Percentiles rank a stretch among this genome's conserved stretches.
Conservation (phyloP, 2,888 invertebrate genomes). For the Catocala sponsa region DNA sequence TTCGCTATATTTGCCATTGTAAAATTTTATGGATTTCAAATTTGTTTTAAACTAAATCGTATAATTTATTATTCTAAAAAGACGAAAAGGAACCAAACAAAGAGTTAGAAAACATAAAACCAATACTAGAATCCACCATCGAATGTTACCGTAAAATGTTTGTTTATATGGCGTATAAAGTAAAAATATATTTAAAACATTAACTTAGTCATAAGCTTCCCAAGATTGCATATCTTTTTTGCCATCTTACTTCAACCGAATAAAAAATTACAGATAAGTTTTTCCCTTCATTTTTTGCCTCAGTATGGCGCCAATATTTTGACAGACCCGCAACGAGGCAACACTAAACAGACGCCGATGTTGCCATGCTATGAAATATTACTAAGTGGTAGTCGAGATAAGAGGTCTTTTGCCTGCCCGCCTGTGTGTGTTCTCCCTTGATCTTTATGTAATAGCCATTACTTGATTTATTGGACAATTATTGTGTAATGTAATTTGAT, state of each 20-base stretch:
- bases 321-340: conserved; percentile 64
- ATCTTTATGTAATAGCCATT: conserved; percentile 50
- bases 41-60: no score
- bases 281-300: conserved; percentile 49
- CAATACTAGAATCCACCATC: no score
- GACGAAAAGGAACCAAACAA: no score
- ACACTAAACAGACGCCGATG: conserved; percentile 71
- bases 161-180: no score
- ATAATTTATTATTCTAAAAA: no score
- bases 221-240: conserved; percentile 17
- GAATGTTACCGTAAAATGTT: no score
- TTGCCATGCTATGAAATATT: conserved; percentile 70
- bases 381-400: conserved; percentile 79
- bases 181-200: no score
- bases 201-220: neutral
- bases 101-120: no score
- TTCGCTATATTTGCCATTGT: no score
- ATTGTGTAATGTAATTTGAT: conserved; percentile 47
- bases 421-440: conserved; percentile 46
- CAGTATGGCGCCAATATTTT: conserved; percentile 76
- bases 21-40: no score
- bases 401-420: conserved; percentile 64
- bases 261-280: conserved; percentile 44
- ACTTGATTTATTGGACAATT: conserved; percentile 53
- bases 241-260: conserved; percentile 25